Evolutionary conservation across 2,888 invertebrate species (phyloP), one percentile per base, ranked within the genome.

Genomic region (Lasioglossum calceatum): DNA sequence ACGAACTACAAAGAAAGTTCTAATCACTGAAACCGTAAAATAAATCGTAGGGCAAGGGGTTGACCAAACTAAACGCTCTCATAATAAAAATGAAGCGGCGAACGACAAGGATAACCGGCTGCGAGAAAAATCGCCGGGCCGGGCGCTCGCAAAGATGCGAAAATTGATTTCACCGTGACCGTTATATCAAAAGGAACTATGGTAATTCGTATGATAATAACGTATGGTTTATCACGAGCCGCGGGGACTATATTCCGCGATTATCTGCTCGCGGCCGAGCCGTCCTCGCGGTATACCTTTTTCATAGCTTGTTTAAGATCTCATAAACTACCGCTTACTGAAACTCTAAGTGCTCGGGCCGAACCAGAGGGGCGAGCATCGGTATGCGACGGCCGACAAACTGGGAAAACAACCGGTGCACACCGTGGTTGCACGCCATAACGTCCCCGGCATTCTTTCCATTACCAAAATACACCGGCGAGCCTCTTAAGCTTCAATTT

Each of bases 271-370:
- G 82, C 81, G 76, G 19, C 71, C 77, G 72, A 79, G 77, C 82
- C 82, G 82, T 88, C 83, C 83, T 88, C 88, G 79, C 78, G 79
- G 85, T 87, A 90, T 88, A 83, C 87, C 90, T 89, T 90, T 87
- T 90, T 90, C 90, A 89, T 89, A 86, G 87, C 90, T 90, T 90
- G 90, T 90, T 90, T 90, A 89, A 90, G 90, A 85, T 90, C 90
- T 89, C 90, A 76, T 90, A 90, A 90, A 90, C 87, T 85, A 79
- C 79, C 85, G 82, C 88, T 90, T 90, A 89, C 89, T 89, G 83
- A 79, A 79, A 88, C 83, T 90, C 90, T 80, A 86, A 87, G 85
- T 87, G 85, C 83, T 79, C 74, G 67, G 54, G 81, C 81, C 88
- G 64, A 86, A 85, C 19, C 39, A 61, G 75, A 85, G 44, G 47